Evolutionary conservation across 2,888 invertebrate species (phyloP), one percentile per base, ranked within the genome.

Genomic region (Rutpela maculata): DNA sequence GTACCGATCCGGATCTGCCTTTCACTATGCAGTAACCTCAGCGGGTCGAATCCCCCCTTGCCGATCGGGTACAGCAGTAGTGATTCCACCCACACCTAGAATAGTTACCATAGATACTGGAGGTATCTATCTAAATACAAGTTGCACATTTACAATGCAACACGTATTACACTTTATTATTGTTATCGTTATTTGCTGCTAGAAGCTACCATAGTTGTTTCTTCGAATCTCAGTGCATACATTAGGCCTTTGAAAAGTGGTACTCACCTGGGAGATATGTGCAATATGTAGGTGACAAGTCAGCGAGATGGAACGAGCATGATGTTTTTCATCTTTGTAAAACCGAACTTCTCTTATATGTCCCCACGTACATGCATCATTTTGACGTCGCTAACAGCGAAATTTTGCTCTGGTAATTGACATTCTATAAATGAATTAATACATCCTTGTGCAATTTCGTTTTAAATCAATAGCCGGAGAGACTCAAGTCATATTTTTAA

Each of bases 41-140:
- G 79, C 85, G 81, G 84, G 85, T 85, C 85, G 84, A 83, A 80
- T 78, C 50, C 83, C 84, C 82, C 84, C 85, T 85, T 84, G 78
- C 85, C 84, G 83, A 84, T 85, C 84, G 81, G 82, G 82, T 84
- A 85, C 87, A 85, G 86, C 86, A 86, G 87, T 87, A 87, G 86
- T 86, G 86, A 88, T 87, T 88, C 88, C 89, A 88, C 89, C 89
- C 88, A 89, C 89, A 88, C 87, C 87, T 83, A 84, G 85, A 84
- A 87, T 87, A 87, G 85, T 87, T 86, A 87, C 85, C 85, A 85
- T 85, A 85, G 85, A 86, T 85, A 86, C 84, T 83, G 84, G 83
- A 84, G 82, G 84, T 85, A 87, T 86, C 87, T 87, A 86, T 87
- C 87, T 86, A 85, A 86, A 87, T 86, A 86, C 86, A 84, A 86